A percentile compares a stretch with the other conserved stretches of the same genome.
Evolutionary conservation across 92 coral and sea anemone genomes (phyloP).

Genomic region (Ricordea florida): DNA sequence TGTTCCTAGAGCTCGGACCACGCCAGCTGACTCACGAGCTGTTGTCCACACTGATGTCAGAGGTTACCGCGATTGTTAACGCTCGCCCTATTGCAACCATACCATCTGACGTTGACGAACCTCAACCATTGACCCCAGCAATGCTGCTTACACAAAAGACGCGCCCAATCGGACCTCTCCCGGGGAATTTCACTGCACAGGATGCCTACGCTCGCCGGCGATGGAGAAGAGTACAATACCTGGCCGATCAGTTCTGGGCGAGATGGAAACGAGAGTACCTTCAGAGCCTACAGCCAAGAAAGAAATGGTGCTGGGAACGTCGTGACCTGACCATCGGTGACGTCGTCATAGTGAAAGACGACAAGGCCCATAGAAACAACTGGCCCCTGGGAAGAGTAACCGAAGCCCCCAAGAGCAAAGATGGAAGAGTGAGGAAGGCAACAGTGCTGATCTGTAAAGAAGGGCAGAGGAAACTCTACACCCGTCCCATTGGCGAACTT

Average conservation of each 20-base stretch:
- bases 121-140: background rate
- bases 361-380: slow-evolving; percentile 13
- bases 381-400: slow-evolving; percentile 30
- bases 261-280: slow-evolving; percentile 27
- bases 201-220: slow-evolving; percentile 4
- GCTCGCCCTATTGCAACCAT: slow-evolving; percentile 10
- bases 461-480: background rate
- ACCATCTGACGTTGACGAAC: background rate
- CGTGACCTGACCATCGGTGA: slow-evolving; percentile 19
- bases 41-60: slow-evolving; percentile 9
- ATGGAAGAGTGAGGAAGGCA: slow-evolving; percentile 25
- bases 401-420: slow-evolving; percentile 6
- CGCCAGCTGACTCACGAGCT: slow-evolving; percentile 18
- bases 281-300: background rate
- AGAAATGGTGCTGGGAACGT: background rate
- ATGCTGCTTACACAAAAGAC: background rate
- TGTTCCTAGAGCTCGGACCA: background rate
- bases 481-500: background rate
- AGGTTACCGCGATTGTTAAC: slow-evolving; percentile 1
- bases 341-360: slow-evolving; percentile 25
- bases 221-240: slow-evolving; percentile 4
- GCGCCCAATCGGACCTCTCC: background rate
- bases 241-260: slow-evolving; percentile 6
- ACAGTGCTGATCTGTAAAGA: background rate
- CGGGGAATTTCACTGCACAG: background rate